phyloP scores from a whole-genome alignment of 2,888 invertebrate species.

The Rhingia campestris region DNA sequence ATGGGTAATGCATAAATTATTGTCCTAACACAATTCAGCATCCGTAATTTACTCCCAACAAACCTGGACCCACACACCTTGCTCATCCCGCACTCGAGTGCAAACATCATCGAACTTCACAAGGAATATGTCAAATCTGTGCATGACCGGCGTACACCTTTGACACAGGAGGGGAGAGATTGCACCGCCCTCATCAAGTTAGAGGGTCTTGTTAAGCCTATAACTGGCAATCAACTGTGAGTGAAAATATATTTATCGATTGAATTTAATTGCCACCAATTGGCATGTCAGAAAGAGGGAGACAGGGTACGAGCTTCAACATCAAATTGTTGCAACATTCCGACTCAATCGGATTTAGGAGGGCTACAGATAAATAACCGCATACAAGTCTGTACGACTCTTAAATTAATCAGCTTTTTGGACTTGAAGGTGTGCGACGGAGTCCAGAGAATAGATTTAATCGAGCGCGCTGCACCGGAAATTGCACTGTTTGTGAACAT shows the following conservation, averaged over 20 bases:
- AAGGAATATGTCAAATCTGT: slow-evolving; percentile 31
- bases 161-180: neutral
- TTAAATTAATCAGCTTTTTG: neutral
- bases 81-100: neutral
- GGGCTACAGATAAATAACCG: neutral
- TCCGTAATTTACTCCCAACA: slow-evolving; percentile 13
- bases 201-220: slow-evolving; percentile 23
- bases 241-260: slow-evolving; percentile 61
- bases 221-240: slow-evolving; percentile 33
- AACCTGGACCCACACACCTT: neutral
- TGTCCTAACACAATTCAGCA: slow-evolving; percentile 23
- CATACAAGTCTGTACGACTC: neutral
- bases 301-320: neutral
- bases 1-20: slow-evolving; percentile 47
- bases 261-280: slow-evolving; percentile 55
- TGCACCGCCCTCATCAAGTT: neutral
- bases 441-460: slow-evolving; percentile 36
- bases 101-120: neutral
- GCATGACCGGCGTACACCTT: slow-evolving; percentile 18
- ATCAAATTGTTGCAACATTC: slow-evolving; percentile 52
- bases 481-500: slow-evolving; percentile 32
- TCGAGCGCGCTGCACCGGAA: slow-evolving; percentile 51
- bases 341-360: slow-evolving; percentile 25
- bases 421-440: neutral
- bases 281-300: neutral